Evolutionary conservation across 1,140 invertebrate genomes (phyloP).

Genomic region (Macrostomum lignano): DNA sequence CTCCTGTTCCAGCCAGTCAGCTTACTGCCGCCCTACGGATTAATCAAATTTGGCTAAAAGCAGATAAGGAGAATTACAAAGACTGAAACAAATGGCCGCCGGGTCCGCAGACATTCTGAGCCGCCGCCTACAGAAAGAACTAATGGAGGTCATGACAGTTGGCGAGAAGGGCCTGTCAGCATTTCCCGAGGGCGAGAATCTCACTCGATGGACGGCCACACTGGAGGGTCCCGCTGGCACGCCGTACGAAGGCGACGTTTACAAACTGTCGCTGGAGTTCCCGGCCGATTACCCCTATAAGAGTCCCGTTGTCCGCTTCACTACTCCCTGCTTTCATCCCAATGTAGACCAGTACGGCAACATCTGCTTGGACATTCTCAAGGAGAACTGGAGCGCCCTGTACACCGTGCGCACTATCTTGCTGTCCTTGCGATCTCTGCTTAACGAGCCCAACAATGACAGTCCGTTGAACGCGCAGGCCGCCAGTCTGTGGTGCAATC

Average conservation of each 20-base stretch:
- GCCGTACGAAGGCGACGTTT: constrained; percentile 56
- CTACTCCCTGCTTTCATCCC: constrained; percentile 72
- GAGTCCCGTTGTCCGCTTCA: constrained; percentile 61
- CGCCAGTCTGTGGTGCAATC: constrained; percentile 60
- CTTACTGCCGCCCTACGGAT: too few species aligned
- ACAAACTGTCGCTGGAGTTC: constrained; percentile 57
- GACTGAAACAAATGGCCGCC: too few species aligned
- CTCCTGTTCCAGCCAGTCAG: too few species aligned
- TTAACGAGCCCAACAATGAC: constrained; percentile 66
- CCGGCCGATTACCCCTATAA: constrained; percentile 74
- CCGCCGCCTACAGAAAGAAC: constrained; percentile 1
- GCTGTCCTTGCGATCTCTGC: constrained; percentile 66
- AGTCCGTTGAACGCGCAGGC: constrained; percentile 67
- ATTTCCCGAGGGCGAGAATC: constrained; percentile 76
- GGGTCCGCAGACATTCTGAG: too few species aligned
- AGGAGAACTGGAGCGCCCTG: constrained; percentile 82
- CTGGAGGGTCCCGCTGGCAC: constrained; percentile 59
- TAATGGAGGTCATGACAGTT: constrained; percentile 32
- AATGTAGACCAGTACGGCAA: constrained; percentile 60
- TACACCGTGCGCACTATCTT: constrained; percentile 77
- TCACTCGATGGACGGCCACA: constrained; percentile 81
- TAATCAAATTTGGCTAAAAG: too few species aligned
- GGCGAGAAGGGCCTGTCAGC: constrained; percentile 68
- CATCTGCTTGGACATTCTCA: constrained; percentile 82
- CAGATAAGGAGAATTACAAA: too few species aligned